Base-by-base conservation (phyloP, 2,113 vertebrate species). In the Alces alces region DNA sequence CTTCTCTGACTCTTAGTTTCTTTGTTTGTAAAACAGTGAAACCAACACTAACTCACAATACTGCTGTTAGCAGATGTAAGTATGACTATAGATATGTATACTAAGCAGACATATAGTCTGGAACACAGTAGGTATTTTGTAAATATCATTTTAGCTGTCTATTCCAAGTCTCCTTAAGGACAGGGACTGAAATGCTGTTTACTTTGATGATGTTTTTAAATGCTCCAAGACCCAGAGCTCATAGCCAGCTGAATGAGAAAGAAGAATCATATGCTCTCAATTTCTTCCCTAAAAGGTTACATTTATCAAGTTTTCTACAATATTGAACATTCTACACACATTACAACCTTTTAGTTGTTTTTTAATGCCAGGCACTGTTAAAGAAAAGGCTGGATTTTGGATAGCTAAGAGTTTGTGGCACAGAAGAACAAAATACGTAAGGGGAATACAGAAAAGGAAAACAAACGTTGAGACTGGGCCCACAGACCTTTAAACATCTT, bases 381-480 rank as follows among this genome's bases (percentile, higher is more conserved):
- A 97, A 54, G 60, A 89, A 95, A 95, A 79, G 39, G 23, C 23
- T 92, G 64, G 82, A 55, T 91, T 89, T 96, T 78, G 88, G 80
- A 91, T 5, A 97, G 70, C 70, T 58, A 61, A 88, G 39, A 66
- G 39, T 91, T 23, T 92, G 85, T 54, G 45, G 25, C n/a, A 92
- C 61, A 50, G 15, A 70, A 64, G 55, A 93, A 90, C 28, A 86
- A 83, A 39, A 94, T 54, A 79, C 1, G 2, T 36, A 91, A 95
- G 21, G 7, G 5, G 50, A 85, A 95, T 21, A 89, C 1, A 85
- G 88, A 66, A 70, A 95, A 85, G 64, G 7, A 95, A 96, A 89
- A 61, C 82, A 84, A 93, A 58, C 2, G 5, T 93, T 82, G 33
- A 93, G 90, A 89, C 28, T 27, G 61, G 80, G 60, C 85, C 64